phyloP scores from a whole-genome alignment of 2,797 vertebrate genomes.

The Spheniscus humboldti region DNA sequence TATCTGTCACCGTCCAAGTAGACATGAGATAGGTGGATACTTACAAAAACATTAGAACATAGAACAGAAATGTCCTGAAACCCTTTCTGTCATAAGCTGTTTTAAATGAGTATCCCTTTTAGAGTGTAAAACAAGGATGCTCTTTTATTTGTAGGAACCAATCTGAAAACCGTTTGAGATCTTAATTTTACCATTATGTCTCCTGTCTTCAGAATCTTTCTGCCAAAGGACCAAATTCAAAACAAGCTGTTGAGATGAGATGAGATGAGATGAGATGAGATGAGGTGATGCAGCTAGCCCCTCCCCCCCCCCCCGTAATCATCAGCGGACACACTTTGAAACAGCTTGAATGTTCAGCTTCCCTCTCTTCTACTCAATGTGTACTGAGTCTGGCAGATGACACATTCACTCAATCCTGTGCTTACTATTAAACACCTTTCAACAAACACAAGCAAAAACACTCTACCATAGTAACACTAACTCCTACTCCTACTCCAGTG shows the following conservation, averaged over 20 bases:
- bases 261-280: not conserved
- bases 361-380: not conserved
- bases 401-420: not conserved
- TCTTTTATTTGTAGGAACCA: not conserved
- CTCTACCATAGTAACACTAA: not conserved
- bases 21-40: not conserved
- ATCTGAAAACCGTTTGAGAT: not conserved
- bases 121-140: not conserved
- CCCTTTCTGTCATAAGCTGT: not conserved
- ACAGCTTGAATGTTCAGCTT: not conserved
- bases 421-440: slow-evolving; percentile 9
- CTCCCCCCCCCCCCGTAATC: not conserved
- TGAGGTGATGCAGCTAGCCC: no score
- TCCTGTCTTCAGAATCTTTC: not conserved
- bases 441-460: not conserved
- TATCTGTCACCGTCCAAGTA: not conserved
- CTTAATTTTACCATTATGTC: not conserved
- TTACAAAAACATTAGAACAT: not conserved
- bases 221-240: not conserved
- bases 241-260: not conserved
- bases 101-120: not conserved
- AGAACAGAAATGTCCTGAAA: not conserved
- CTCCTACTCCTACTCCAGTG: not conserved
- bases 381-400: not conserved
- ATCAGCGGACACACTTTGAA: not conserved